phyloP scores from a whole-genome alignment of 2,797 vertebrate genomes.

The Tragelaphus eurycerus region DNA sequence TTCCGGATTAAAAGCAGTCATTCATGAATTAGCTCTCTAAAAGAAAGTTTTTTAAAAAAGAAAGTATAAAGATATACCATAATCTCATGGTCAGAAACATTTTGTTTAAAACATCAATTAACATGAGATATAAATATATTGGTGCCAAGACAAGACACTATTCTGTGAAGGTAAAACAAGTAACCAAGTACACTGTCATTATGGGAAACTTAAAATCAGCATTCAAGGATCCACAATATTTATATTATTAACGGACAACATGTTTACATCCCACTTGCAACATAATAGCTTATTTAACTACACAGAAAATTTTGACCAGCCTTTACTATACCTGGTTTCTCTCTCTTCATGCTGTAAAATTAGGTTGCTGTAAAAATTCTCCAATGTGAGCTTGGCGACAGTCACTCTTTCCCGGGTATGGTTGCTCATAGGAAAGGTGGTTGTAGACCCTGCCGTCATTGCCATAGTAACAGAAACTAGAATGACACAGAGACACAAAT shows the following conservation, averaged over 20 bases:
- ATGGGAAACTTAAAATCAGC: not conserved
- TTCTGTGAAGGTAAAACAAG: not conserved
- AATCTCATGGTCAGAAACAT: not conserved
- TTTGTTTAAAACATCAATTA: not conserved
- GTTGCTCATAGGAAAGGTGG: conserved; percentile 98
- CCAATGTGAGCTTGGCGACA: conserved; percentile 97
- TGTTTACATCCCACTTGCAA: not conserved
- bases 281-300: not conserved
- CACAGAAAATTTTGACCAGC: not conserved
- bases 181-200: not conserved
- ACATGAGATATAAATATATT: not conserved
- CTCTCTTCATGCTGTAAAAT: conserved; percentile 98
- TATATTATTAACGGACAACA: not conserved
- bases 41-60: not conserved
- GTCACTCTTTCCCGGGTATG: conserved; percentile 98
- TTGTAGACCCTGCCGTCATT: conserved; percentile 94
- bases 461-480: conserved; percentile 92
- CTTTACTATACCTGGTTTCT: conserved; percentile 91
- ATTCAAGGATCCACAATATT: not conserved
- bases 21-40: not conserved
- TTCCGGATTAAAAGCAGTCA: not conserved
- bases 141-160: not conserved
- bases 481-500: conserved; percentile 75
- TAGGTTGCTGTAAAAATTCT: conserved; percentile 99
- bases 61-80: not conserved